Conservation (phyloP, 92 coral and sea anemone species). For the Montipora capitata region DNA sequence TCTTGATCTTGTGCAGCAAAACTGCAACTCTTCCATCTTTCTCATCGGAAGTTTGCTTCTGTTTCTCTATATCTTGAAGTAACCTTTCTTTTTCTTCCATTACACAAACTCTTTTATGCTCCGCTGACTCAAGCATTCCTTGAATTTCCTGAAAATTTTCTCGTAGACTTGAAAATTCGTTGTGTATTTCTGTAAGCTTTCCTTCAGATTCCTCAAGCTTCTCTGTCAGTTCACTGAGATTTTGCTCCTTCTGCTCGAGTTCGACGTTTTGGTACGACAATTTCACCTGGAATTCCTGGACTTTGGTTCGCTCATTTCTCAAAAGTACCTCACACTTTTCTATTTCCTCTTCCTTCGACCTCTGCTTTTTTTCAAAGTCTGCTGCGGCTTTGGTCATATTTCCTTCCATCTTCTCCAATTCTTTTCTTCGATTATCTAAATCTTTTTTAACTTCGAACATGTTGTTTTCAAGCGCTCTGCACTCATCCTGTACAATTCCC, state of each 20-base stretch:
- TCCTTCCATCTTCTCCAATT: constrained; percentile 14
- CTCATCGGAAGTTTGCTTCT: constrained; percentile 5
- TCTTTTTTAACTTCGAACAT: constrained; percentile 8
- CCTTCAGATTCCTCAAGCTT: not conserved
- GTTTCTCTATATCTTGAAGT: constrained; percentile 32
- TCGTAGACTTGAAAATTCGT: constrained; percentile 12
- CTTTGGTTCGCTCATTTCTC: constrained; percentile 1
- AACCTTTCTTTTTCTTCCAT: constrained; percentile 17
- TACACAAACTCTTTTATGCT: constrained; percentile 4
- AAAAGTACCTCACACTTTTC: not conserved
- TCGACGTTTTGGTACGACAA: not conserved
- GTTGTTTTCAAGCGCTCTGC: not conserved
- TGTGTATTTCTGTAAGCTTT: constrained; percentile 9
- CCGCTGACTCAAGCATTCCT: constrained; percentile 1
- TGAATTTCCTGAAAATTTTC: constrained; percentile 2
- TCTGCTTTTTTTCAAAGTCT: constrained; percentile 26
- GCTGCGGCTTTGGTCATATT: not conserved
- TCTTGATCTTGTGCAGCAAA: constrained; percentile 39
- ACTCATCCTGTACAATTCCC: constrained; percentile 6
- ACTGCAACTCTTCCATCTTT: constrained; percentile 24
- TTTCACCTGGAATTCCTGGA: not conserved
- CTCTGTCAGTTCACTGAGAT: not conserved
- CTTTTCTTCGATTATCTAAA: constrained; percentile 30
- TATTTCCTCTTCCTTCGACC: constrained; percentile 10
- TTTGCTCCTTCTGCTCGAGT: not conserved